Evolutionary conservation across 2,888 invertebrate species (phyloP), one percentile per base, ranked within the genome.

Genomic region (Drosophila seclusa): DNA sequence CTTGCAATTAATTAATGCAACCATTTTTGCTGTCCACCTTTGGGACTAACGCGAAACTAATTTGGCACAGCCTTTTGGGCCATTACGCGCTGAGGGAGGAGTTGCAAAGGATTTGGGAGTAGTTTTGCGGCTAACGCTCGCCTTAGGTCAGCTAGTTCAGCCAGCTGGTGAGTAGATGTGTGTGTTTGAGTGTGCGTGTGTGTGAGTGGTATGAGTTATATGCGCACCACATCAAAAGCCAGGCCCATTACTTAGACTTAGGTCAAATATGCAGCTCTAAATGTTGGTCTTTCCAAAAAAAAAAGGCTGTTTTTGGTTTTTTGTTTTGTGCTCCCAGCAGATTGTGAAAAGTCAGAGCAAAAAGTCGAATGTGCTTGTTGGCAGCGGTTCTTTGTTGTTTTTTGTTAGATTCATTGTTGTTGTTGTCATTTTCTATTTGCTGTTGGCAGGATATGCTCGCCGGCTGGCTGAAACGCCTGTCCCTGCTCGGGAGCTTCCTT

Each of bases 1-100:
- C 27, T n/a, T 62, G 62, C 74, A 71, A 78, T 76, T 82, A 82
- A 87, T 89, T 75, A 76, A 76, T 83, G 70, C 87, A 72, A 68
- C 62, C 34, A 64, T 83, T 70, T 70, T 61, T 61, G 34, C 63
- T 59, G 61, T 53, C 29, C 53, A 45, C 49, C 54, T 64, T 55
- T 32, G 48, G 52, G 58, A 68, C 63, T 32, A 82, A 74, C 68
- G 70, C 60, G 49, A 82, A 85, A 82, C 86, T 82, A 73, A 89
- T 87, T 83, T 75, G 55, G 45, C 50, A 40, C 18, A 27, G 50
- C 36, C 31, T 50, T 60, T 38, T 61, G 38, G 59, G 31, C 31
- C 59, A 59, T 40, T 70, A 52, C 13, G 31, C 36, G 18, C 34
- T 16, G 32, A 38, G 48, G 32, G 45, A 6, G 16, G 3, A 21